Conservation (phyloP, 64 coral and sea anemone genomes). For the Porites australiensis region DNA sequence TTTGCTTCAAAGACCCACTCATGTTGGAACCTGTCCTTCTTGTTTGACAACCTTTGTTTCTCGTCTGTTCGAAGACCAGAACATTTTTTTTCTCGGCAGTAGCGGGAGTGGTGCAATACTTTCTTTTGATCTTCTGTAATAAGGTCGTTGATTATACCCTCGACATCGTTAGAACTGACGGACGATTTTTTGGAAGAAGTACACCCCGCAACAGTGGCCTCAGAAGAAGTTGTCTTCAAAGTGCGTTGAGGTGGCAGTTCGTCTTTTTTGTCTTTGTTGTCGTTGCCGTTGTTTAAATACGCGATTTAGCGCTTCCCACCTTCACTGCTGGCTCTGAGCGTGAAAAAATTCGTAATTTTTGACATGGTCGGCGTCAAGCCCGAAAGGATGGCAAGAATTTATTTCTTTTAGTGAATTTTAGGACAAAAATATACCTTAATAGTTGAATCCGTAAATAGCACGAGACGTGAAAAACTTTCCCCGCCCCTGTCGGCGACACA, state of each 20-base stretch:
- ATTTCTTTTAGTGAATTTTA: neutral
- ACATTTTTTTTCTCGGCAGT: neutral
- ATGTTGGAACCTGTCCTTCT: conserved; percentile 39
- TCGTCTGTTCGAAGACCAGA: conserved; percentile 6
- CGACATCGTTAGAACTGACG: neutral
- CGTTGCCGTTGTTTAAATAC: neutral
- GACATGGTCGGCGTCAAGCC: conserved; percentile 17
- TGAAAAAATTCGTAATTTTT: conserved; percentile 47
- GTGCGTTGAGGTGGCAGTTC: neutral
- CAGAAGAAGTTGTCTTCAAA: conserved; percentile 8
- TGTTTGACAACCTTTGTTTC: conserved; percentile 13
- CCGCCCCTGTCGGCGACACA: conserved; percentile 3
- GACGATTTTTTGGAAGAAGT: neutral
- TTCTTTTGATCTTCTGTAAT: conserved; percentile 16
- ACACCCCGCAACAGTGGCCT: neutral
- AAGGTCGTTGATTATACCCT: conserved; percentile 4
- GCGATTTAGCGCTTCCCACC: neutral
- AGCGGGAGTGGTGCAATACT: conserved; percentile 4
- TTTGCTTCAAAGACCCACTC: conserved; percentile 32
- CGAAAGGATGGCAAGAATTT: neutral
- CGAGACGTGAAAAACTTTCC: neutral
- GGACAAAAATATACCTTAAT: neutral
- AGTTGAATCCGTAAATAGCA: neutral
- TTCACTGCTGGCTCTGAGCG: conserved; percentile 3
- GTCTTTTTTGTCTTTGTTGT: conserved; percentile 42